Evolutionary conservation across 2,888 invertebrate genomes (phyloP).

Genomic region (Yponomeuta sedellus): DNA sequence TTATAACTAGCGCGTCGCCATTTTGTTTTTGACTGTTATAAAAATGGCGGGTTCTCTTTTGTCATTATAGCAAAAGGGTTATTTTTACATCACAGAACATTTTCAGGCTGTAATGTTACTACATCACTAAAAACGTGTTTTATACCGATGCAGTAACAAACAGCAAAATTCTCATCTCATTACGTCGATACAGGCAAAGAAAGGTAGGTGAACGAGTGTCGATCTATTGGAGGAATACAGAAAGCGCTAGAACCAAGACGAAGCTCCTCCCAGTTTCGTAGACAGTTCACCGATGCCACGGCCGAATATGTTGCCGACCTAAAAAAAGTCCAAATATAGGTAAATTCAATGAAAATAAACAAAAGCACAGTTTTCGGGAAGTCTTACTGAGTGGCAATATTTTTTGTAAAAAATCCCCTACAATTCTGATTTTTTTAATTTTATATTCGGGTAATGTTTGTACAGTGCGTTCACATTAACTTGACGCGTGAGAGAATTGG

Average conservation of each 20-base stretch:
- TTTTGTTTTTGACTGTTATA: conserved; percentile 35
- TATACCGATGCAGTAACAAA: conserved; percentile 36
- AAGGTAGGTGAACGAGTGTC: conserved; percentile 36
- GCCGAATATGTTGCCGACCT: conserved; percentile 92
- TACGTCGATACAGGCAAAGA: conserved; percentile 46
- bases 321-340: conserved; percentile 25
- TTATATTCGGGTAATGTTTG: too few relatives aligned
- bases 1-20: conserved; percentile 46
- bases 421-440: too few relatives aligned
- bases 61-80: conserved; percentile 38
- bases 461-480: too few relatives aligned
- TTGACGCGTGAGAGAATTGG: too few relatives aligned
- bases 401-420: too few relatives aligned
- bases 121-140: conserved; percentile 20
- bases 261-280: conserved; percentile 90
- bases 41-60: conserved; percentile 47
- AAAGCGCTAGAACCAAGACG: conserved; percentile 86
- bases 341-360: not conserved
- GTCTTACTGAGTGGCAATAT: not conserved
- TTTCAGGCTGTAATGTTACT: conserved; percentile 40
- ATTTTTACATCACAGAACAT: conserved; percentile 57
- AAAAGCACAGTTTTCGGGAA: not conserved
- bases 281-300: conserved; percentile 93
- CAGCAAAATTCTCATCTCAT: conserved; percentile 42
- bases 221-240: conserved; percentile 33